Base-by-base conservation (phyloP, 1,140 invertebrate species). In the Oryzaephilus surinamensis region DNA sequence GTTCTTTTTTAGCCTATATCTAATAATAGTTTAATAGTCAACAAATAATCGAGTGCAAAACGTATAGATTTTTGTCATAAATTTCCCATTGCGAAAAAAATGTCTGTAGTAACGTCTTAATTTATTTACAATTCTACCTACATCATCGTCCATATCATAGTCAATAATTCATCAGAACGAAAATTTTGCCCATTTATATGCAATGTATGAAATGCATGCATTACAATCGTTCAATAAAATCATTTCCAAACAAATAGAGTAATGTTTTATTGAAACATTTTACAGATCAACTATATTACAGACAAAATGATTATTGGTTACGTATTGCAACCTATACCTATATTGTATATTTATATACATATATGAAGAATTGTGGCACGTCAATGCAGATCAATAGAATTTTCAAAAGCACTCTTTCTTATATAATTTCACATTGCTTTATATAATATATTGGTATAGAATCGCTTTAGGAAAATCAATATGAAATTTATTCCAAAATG, bases 251-350 rank as follows among this genome's bases (percentile, higher is more conserved):
- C 19, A 6, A 4, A 19, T 30, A 10, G 6, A 11, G 20, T 19
- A 21, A 27, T n/a, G 13, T 23, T 32, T 15, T n/a, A 14, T 19
- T 16, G 15, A 13, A 13, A 32, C 17, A 11, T 6, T 32, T 8
- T n/a, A n/a, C 15, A 41, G 46, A n/a, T 12, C 31, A 28, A 33
- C 43, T 40, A 14, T 15, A 35, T 32, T 26, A 41, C 35, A 38
- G 46, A 49, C 46, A 49, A 49, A 45, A 49, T 49, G 46, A 49
- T 49, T 49, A 49, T 49, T 41, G 46, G 43, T 38, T 49, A 45
- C 43, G 46, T 45, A 41, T 45, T 35, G 43, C 32, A 43, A 46
- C 10, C 27, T 45, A 37, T 40, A 20, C 35, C 4, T 24, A 10
- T 8, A 24, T 24, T n/a, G n/a, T n/a, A n/a, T n/a, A n/a, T n/a